Percentiles rank a stretch among this genome's conserved stretches.
Conservation (phyloP, 2,797 vertebrate species). For the Phrynocephalus guinanensis region DNA sequence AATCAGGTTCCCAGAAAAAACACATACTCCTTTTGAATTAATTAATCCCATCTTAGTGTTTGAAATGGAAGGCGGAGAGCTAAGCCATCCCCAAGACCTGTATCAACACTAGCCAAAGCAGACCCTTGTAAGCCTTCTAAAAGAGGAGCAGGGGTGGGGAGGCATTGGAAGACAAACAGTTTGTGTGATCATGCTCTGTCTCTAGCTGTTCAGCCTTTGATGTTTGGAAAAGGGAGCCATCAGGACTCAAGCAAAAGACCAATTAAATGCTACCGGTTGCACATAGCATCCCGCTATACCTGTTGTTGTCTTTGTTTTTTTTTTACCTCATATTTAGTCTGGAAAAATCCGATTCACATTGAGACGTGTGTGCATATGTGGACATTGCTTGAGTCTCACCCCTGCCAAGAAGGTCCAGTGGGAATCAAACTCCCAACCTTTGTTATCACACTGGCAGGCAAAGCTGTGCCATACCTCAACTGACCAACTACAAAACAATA, state of each 20-base stretch:
- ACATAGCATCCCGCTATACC: neutral
- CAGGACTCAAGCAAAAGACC: neutral
- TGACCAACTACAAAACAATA: too few relatives aligned
- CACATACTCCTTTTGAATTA: too few relatives aligned
- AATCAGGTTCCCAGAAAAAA: neutral
- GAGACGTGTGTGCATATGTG: neutral
- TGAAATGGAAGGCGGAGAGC: too few relatives aligned
- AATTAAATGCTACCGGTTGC: neutral
- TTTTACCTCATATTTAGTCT: neutral
- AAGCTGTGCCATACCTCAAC: too few relatives aligned
- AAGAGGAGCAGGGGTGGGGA: neutral
- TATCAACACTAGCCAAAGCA: too few relatives aligned
- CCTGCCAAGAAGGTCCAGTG: too few relatives aligned
- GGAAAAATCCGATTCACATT: neutral
- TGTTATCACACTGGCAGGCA: too few relatives aligned
- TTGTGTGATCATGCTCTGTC: neutral
- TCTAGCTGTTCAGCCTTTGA: too few relatives aligned
- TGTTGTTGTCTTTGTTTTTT: neutral
- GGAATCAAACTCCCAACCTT: too few relatives aligned
- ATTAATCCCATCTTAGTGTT: too few relatives aligned
- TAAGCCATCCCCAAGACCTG: too few relatives aligned
- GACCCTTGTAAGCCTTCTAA: neutral
- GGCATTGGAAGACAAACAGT: neutral
- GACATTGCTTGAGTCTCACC: too few relatives aligned
- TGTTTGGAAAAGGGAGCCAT: neutral